Percentiles rank a stretch among this genome's conserved stretches.
Evolutionary conservation across 2,113 vertebrate species (phyloP).

Genomic region (Heliornis fulica): DNA sequence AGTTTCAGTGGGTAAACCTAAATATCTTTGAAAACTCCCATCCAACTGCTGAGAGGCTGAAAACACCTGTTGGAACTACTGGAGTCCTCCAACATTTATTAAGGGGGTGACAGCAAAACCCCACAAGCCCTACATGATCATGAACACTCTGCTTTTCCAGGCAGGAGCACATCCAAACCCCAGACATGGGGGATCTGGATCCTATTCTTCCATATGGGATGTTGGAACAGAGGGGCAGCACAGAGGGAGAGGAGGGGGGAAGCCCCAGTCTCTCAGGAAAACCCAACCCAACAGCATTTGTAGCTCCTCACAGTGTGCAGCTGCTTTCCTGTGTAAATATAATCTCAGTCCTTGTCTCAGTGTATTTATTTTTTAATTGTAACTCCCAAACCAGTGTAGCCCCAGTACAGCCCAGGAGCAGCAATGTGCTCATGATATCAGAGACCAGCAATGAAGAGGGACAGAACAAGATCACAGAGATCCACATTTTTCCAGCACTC

Average conservation of each 20-base stretch:
- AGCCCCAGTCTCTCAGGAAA: neutral
- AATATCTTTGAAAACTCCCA: neutral
- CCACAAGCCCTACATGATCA: neutral
- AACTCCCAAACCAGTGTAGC: neutral
- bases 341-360: neutral
- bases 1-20: neutral
- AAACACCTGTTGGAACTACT: neutral
- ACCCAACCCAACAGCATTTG: neutral
- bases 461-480: neutral
- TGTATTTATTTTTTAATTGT: neutral
- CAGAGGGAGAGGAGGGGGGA: neutral
- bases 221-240: neutral
- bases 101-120: neutral
- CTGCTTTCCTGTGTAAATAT: neutral
- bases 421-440: neutral
- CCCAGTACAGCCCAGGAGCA: neutral
- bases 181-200: accelerated
- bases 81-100: neutral
- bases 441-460: neutral
- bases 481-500: neutral
- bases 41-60: neutral
- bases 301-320: accelerated
- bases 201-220: neutral
- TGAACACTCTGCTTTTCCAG: neutral
- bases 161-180: neutral